phyloP scores from a whole-genome alignment of 2,888 invertebrate species.

The Pomacea canaliculata region DNA sequence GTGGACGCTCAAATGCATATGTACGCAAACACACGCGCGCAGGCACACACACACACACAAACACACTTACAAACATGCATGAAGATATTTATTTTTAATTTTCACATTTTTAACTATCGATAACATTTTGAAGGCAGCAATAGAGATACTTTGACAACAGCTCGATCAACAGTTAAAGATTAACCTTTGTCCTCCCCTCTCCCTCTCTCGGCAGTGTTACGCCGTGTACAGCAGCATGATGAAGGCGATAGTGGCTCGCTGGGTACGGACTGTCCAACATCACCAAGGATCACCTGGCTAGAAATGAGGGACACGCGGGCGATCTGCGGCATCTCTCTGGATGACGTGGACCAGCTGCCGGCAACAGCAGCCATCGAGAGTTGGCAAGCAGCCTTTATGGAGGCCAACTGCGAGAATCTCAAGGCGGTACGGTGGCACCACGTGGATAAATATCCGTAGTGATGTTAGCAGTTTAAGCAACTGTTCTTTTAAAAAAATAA shows the following conservation, averaged over 20 bases:
- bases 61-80: not conserved
- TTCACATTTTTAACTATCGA: too few relatives aligned
- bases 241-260: not conserved
- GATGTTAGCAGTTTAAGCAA: not conserved
- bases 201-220: not conserved
- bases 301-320: not conserved
- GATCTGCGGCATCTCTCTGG: constrained; percentile 5
- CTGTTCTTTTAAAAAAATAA: too few relatives aligned
- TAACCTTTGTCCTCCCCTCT: too few relatives aligned
- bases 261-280: not conserved
- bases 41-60: constrained; percentile 6
- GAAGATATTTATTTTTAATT: too few relatives aligned
- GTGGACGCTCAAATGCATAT: not conserved
- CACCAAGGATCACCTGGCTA: not conserved
- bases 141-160: too few relatives aligned
- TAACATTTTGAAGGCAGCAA: too few relatives aligned
- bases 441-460: too few relatives aligned
- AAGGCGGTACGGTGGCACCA: not conserved
- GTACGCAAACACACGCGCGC: not conserved
- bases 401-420: constrained; percentile 1
- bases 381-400: not conserved
- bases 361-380: not conserved
- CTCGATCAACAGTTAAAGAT: too few relatives aligned
- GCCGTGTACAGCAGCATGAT: constrained; percentile 1
- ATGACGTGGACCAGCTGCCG: constrained; percentile 1